Conservation (phyloP, 2,888 invertebrate genomes). For the Cynaeus angustus region DNA sequence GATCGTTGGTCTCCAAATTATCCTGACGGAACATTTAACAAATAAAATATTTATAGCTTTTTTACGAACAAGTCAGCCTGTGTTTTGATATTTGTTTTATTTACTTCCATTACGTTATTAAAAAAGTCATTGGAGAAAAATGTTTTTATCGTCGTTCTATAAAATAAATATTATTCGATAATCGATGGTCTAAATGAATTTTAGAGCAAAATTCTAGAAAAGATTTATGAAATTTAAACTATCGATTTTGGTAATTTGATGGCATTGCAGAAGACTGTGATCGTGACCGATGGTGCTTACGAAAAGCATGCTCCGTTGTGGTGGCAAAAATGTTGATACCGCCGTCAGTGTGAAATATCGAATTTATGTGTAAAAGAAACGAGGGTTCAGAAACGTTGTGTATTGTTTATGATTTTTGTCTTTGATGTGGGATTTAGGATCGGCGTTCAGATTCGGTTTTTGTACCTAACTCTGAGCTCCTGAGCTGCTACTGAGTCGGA, state of each 20-base stretch:
- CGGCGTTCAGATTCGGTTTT: constrained; percentile 32
- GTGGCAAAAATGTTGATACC: constrained; percentile 22
- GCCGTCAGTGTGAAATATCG: constrained; percentile 27
- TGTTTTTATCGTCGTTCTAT: too few relatives aligned
- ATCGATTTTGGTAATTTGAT: constrained; percentile 22
- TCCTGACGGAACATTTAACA: too few relatives aligned
- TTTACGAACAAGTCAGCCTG: too few relatives aligned
- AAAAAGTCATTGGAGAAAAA: constrained; percentile 14
- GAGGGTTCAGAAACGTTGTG: constrained; percentile 14
- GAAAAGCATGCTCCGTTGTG: constrained; percentile 27
- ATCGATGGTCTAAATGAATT: too few relatives aligned
- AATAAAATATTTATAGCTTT: too few relatives aligned
- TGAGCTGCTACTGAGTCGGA: constrained; percentile 26
- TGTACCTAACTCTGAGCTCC: neutral
- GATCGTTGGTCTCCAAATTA: too few relatives aligned
- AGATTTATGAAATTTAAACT: too few relatives aligned
- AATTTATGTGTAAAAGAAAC: constrained; percentile 31
- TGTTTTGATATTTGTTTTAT: too few relatives aligned
- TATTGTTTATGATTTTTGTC: constrained; percentile 42
- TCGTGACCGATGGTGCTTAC: constrained; percentile 30
- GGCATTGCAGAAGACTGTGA: constrained; percentile 18
- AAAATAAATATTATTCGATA: too few relatives aligned
- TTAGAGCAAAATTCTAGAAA: too few relatives aligned
- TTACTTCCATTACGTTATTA: too few relatives aligned
- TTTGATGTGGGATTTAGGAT: constrained; percentile 41